Percentiles rank a stretch among this genome's conserved stretches.
Evolutionary conservation across 1,140 invertebrate species (phyloP).

Genomic region (Pogonomyrmex californicus): DNA sequence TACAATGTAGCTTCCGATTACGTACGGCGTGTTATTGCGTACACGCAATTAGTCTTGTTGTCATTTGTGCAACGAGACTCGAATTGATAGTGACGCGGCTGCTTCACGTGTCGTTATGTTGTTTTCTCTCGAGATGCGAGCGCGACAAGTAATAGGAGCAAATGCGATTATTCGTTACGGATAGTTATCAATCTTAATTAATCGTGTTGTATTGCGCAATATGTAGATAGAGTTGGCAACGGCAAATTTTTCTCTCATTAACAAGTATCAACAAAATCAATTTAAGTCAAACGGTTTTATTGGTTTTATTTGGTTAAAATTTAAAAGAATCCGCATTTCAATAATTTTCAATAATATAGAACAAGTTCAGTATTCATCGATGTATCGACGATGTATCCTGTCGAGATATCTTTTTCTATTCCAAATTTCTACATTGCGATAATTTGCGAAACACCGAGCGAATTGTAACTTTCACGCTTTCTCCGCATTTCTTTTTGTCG

Average conservation of each 20-base stretch:
- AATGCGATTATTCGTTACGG: slow-evolving; percentile 1
- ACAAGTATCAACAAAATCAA: neutral
- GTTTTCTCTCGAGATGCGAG: neutral
- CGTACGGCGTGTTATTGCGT: neutral
- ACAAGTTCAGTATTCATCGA: neutral
- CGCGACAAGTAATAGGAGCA: neutral
- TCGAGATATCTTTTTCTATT: neutral
- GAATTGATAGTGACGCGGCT: neutral
- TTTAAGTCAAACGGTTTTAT: neutral
- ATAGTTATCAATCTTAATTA: slow-evolving; percentile 11
- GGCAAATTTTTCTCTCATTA: neutral
- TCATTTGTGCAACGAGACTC: neutral
- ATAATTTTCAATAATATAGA: neutral
- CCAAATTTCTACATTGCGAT: neutral
- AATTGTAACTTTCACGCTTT: neutral
- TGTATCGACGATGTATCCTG: neutral
- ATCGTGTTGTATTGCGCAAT: neutral
- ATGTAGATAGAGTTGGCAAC: neutral
- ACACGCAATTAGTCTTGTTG: neutral
- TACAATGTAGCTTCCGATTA: neutral
- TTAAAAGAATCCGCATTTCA: neutral
- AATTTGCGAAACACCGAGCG: neutral
- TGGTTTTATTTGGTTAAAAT: neutral
- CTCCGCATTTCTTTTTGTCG: neutral
- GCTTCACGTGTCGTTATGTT: neutral